These are phyloP conservation scores for Leptopilina myrica DNA, from an alignment of 2,888 invertebrate genomes.

Conservation along the genomic window DNA sequence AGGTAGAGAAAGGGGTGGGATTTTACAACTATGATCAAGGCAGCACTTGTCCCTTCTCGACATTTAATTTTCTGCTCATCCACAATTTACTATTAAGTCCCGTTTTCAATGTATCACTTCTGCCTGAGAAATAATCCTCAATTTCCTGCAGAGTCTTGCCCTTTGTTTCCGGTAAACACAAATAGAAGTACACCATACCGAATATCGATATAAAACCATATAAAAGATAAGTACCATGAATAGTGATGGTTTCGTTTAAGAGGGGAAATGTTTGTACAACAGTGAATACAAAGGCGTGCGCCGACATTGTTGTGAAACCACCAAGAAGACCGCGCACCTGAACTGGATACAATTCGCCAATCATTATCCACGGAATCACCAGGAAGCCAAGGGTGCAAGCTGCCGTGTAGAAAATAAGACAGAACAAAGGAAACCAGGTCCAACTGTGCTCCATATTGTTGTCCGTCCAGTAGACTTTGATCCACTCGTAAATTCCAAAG, in stretches of 20 bases:
- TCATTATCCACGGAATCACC: constrained; percentile 86
- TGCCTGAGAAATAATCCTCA: constrained; percentile 84
- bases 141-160: constrained; percentile 84
- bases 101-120: constrained; percentile 78
- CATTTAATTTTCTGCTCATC: constrained; percentile 59
- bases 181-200: constrained; percentile 82
- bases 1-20: too few species aligned
- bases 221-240: constrained; percentile 81
- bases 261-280: constrained; percentile 84
- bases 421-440: constrained; percentile 82
- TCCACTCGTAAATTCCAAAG: constrained; percentile 81
- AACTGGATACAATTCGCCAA: constrained; percentile 84
- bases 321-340: constrained; percentile 83
- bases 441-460: constrained; percentile 72
- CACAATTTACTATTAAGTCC: constrained; percentile 54
- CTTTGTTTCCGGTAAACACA: constrained; percentile 83
- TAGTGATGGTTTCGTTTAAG: constrained; percentile 77
- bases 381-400: constrained; percentile 83
- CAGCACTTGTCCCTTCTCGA: constrained; percentile 68
- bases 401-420: constrained; percentile 81
- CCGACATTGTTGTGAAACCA: constrained; percentile 83
- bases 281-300: constrained; percentile 82
- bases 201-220: constrained; percentile 81
- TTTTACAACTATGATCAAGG: constrained; percentile 56
- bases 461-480: constrained; percentile 78